Base-by-base conservation (phyloP, 2,113 vertebrate species). In the Australoheros scitulus region DNA sequence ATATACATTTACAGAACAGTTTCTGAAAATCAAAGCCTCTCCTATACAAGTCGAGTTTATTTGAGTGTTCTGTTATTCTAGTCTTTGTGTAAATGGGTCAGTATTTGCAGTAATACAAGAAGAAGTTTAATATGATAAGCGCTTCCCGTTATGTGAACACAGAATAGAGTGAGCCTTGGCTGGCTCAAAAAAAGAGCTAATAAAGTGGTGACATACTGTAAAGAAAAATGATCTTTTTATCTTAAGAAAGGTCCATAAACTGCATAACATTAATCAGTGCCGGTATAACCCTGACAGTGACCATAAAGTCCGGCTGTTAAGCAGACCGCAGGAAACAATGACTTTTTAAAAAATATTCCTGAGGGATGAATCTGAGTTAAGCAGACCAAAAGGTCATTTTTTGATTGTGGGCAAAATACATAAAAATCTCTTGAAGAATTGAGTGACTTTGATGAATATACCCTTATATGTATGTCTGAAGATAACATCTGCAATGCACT, bases 121-220 rank as follows among this genome's bases (percentile, higher is more conserved):
- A 56, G 47, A 29, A 68, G 5, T 60, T 68, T 59, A 68, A 77
- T 43, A 52, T 68, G 72, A 81, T 56, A 82, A 70, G 58, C 47
- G 20, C 65, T 80, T 64, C 36, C 55, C 56, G 55, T 34, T 76
- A 20, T 74, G 58, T 61, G 9, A 29, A 6, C 2, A 17, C 57
- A 76, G 56, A 59, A 32, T 24, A 50, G 11, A 77, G n/a, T 74
- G 38, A 80, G 43, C 34, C 58, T 22, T 52, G 52, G 26, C 20
- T 36, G 29, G 20, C 26, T 74, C 3, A 13, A 14, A 80, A 80
- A 36, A 50, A 70, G 34, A 55, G 77, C 68, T 59, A 77, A 82
- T 88, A 86, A 87, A 89, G 59, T 72, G 74, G 47, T 84, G 84
- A 89, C 82, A 90, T 88, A 91, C 52, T 77, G 56, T 74, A 81